Conservation (phyloP, 2,888 invertebrate genomes). For the Nemapogon koenigi region DNA sequence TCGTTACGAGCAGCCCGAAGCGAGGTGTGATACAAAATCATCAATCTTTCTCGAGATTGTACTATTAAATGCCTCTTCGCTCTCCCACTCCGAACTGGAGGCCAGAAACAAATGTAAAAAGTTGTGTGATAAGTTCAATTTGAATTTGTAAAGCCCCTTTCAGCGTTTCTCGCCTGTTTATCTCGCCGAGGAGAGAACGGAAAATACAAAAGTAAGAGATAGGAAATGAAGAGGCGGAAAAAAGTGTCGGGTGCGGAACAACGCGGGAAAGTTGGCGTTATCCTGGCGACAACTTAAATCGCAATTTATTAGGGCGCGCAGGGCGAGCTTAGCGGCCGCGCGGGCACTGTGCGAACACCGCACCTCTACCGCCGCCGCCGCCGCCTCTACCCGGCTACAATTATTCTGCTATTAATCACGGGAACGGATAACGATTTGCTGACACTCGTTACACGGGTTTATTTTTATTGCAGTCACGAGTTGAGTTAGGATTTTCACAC, state of each 20-base stretch:
- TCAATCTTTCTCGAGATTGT: conserved; percentile 64
- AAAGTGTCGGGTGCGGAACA: conserved; percentile 62
- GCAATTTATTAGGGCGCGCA: conserved; percentile 63
- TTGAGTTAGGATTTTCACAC: background rate
- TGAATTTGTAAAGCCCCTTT: conserved; percentile 67
- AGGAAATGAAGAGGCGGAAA: conserved; percentile 66
- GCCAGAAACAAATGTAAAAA: conserved; percentile 67
- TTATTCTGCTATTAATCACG: conserved; percentile 21
- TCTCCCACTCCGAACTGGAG: conserved; percentile 59
- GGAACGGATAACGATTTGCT: conserved; percentile 13
- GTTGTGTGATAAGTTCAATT: conserved; percentile 67
- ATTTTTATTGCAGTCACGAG: conserved; percentile 12
- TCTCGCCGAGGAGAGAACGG: conserved; percentile 57
- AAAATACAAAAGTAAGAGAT: conserved; percentile 66
- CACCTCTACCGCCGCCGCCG: conserved; percentile 16
- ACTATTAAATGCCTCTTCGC: conserved; percentile 65
- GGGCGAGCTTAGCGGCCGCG: conserved; percentile 36
- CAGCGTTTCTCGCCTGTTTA: conserved; percentile 64
- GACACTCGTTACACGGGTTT: conserved; percentile 12
- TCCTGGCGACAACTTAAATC: conserved; percentile 65
- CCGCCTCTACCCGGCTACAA: conserved; percentile 12
- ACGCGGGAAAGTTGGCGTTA: conserved; percentile 63
- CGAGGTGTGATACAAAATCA: conserved; percentile 67
- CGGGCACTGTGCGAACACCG: background rate
- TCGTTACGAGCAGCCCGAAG: conserved; percentile 63